Base-by-base conservation (phyloP, 1,140 invertebrate species). In the Aphidius ervi region DNA sequence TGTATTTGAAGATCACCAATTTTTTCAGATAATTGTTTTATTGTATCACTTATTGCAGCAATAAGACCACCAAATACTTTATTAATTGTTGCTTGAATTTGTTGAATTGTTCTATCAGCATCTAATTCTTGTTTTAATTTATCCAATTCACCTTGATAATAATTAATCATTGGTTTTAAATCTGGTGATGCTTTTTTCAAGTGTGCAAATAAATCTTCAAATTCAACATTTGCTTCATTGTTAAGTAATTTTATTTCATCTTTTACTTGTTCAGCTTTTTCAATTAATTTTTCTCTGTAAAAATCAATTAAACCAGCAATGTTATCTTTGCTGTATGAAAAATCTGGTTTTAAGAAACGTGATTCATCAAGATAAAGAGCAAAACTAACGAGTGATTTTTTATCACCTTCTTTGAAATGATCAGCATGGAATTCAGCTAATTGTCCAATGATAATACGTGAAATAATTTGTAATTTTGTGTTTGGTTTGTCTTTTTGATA, bases 291-390 rank as follows among this genome's bases (percentile, higher is more conserved):
- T 9, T 64, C 66, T 20, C 71, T 69, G 1, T 58, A 56, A n/a
- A 62, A 53, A 45, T 64, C 60, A 7, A 70, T 55, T n/a, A 74
- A 23, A 4, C 72, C 65, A 1, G 72, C 80, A 45, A 89, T 78
- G 67, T 87, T 86, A 5, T 89, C 85, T 42, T 84, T 82, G 56
- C 85, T 84, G 20, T 84, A 77, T 4, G 76, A 80, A 59, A 87
- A 86, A 23, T 86, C 84, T 5, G 84, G 83, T 73, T 89, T 87
- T 46, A 90, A 71, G 66, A 88, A 86, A 67, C 90, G 85, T 9
- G 83, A 77, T 42, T 90, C 83, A 57, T 89, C 82, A 43, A 88
- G 72, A 48, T 83, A 83, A 4, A 90, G 62, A 4, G 82, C 79
- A 1, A 82, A 80, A 58, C 83, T 82, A 43, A 82, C 80, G 8